Base-by-base conservation (phyloP, 2,113 vertebrate genomes). In the Phalacrocorax brasilianus region DNA sequence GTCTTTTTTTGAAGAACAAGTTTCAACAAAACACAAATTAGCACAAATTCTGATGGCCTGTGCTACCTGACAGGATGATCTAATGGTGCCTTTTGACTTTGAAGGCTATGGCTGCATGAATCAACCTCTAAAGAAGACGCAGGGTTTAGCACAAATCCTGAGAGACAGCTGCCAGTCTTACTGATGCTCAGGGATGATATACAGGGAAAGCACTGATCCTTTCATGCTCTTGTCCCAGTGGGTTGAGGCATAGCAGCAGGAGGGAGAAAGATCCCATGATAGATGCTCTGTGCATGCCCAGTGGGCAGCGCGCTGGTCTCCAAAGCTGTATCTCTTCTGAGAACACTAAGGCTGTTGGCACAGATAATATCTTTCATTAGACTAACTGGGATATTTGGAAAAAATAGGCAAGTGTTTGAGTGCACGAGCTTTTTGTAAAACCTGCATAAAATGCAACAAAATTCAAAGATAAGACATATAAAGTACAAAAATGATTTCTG, bases 121-220 rank as follows among this genome's bases (percentile, higher is more conserved):
- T 95, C 68, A 93, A 59, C 35, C 55, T 77, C 72, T 77, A 45
- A 79, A 42, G 66, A 83, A 93, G 65, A 67, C 2, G 2, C 32
- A 45, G n/a, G 22, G 32, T 49, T 93, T 88, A 74, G 16, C 79
- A 92, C 79, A 93, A 84, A 92, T 95, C 80, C 45, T 86, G 72
- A 86, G 79, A 84, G 92, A 81, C 91, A 93, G 79, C 72, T 96
- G 94, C 68, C 93, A 91, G 38, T 92, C 89, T 89, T 74, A 74
- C 5, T 77, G 73, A 53, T 86, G 82, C 67, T 81, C 63, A 63
- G 76, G 42, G 59, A 40, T 93, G 72, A 92, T 88, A 58, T 70
- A 47, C 7, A 62, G 53, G 59, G 68, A 66, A 78, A 85, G 67
- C 78, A 49, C 61, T 59, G 81, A 88, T 78, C 88, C 58, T 73